Percentiles rank a stretch among this genome's conserved stretches.
Evolutionary conservation across 2,888 invertebrate genomes (phyloP).

Genomic region (Bruchidius siliquastri): DNA sequence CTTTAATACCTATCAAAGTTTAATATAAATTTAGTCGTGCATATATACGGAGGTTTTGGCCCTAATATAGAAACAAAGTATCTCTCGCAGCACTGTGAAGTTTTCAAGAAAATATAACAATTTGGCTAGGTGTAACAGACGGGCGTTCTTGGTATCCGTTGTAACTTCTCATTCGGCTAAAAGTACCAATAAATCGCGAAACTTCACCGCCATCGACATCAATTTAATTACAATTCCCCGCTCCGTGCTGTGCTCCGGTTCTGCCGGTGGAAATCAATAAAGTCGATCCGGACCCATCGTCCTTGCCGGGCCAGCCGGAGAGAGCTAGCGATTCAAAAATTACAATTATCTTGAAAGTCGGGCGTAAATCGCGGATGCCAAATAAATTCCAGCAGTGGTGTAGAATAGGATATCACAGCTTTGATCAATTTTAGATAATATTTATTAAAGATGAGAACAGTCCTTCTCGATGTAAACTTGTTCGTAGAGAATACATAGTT

Average conservation of each 20-base stretch:
- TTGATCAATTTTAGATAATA: no score
- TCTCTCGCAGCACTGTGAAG: no score
- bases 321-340: not conserved
- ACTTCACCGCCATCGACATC: not conserved
- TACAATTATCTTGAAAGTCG: not conserved
- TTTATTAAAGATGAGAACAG: no score
- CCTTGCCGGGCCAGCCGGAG: not conserved
- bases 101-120: no score
- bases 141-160: not conserved
- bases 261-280: not conserved
- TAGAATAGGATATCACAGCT: not conserved
- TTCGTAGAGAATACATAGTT: no score
- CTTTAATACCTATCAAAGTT: no score
- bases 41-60: no score
- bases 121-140: no score
- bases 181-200: not conserved
- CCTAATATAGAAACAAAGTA: no score
- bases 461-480: no score
- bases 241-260: not conserved
- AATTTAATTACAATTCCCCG: not conserved
- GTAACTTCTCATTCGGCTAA: not conserved
- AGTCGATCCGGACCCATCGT: not conserved
- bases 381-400: not conserved
- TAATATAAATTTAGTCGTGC: no score
- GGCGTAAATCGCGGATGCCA: not conserved